Percentiles rank a stretch among this genome's conserved stretches.
Evolutionary conservation across 2,888 invertebrate species (phyloP).

Genomic region (Luperina testacea): DNA sequence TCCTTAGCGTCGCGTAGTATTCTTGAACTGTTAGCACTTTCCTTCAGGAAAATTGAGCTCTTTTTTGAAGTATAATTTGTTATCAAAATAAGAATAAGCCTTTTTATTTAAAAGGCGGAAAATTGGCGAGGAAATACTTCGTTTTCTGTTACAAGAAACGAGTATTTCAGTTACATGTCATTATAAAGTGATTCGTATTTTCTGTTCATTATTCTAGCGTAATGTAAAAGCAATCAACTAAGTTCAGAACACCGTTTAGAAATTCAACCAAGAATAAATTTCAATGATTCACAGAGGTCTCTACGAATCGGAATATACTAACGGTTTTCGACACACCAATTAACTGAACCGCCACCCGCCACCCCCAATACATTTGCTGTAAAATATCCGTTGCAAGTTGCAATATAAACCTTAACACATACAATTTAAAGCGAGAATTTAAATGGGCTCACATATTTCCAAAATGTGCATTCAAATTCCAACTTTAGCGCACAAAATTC

Average conservation of each 20-base stretch:
- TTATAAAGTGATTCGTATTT: conserved; percentile 20
- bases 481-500: conserved; percentile 46
- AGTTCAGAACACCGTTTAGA: conserved; percentile 23
- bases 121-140: neutral
- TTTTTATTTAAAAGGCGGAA: neutral
- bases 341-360: conserved; percentile 61
- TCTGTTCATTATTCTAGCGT: conserved; percentile 7
- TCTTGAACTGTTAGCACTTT: neutral
- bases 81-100: neutral
- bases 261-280: conserved; percentile 47
- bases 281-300: conserved; percentile 38
- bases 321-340: conserved; percentile 68
- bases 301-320: conserved; percentile 54
- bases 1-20: neutral
- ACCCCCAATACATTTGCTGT: conserved; percentile 46
- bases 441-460: conserved; percentile 6
- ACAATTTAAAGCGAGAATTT: conserved; percentile 40
- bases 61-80: neutral
- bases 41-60: neutral
- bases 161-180: conserved; percentile 22
- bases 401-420: conserved; percentile 51
- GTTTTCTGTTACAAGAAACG: neutral
- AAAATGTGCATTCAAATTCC: conserved; percentile 33
- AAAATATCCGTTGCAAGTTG: conserved; percentile 34
- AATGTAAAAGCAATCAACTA: conserved; percentile 43